Percentiles rank a stretch among this genome's conserved stretches.
Conservation (phyloP, 1,140 invertebrate species). For the Brevipalpus yothersi region DNA sequence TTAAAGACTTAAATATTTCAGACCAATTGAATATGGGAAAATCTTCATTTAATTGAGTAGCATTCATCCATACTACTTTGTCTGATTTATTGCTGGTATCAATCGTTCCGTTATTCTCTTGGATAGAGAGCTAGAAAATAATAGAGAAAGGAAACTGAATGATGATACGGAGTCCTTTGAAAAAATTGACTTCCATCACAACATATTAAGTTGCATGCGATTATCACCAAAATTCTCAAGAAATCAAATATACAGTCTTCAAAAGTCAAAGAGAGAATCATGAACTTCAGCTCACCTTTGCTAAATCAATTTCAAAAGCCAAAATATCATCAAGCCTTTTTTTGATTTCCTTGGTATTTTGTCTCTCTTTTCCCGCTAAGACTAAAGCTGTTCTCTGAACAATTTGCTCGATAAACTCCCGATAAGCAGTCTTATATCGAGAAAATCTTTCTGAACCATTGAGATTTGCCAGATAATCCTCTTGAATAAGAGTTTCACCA, state of each 20-base stretch:
- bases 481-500: slow-evolving; percentile 19
- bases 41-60: too few species aligned
- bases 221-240: too few species aligned
- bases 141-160: too few species aligned
- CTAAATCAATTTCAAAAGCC: slow-evolving; percentile 3
- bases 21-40: not conserved
- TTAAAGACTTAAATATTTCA: not conserved
- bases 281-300: not conserved
- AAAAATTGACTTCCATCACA: too few species aligned
- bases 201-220: too few species aligned
- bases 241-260: too few species aligned
- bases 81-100: too few species aligned
- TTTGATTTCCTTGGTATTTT: not conserved
- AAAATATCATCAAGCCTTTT: not conserved
- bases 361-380: not conserved
- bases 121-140: too few species aligned
- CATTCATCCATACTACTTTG: too few species aligned
- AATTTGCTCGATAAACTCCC: not conserved
- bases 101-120: too few species aligned
- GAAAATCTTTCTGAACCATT: slow-evolving; percentile 4
- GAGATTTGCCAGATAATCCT: slow-evolving; percentile 20
- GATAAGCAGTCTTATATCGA: slow-evolving; percentile 8
- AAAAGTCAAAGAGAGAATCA: not conserved
- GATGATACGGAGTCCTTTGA: too few species aligned
- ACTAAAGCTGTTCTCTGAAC: not conserved